Base-by-base conservation (phyloP, 2,888 invertebrate genomes). In the Chymomyza caudatula region DNA sequence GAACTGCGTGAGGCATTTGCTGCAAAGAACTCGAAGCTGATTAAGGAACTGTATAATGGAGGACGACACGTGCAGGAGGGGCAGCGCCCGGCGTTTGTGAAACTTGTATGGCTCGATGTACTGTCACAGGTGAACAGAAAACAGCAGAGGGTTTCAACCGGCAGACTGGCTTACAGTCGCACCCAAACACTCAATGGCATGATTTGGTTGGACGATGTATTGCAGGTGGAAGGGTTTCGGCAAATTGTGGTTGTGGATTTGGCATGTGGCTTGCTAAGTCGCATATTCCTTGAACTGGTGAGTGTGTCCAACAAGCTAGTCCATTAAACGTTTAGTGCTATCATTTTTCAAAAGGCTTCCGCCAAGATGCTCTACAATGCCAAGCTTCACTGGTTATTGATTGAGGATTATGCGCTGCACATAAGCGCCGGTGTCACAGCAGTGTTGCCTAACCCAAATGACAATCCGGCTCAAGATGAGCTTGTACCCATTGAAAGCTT, bases 361-460 rank as follows among this genome's bases (percentile, higher is more conserved):
- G 77, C 87, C 74, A 87, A 87, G 86, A 88, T 87, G 82, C 85
- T 90, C 75, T 90, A 90, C 81, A 90, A 88, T 84, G 86, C 88
- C 77, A 88, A 89, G 81, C 89, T 89, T 89, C 90, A 90, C 82
- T 90, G 90, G 90, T 85, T 90, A 82, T 80, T 90, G 88, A 88
- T 90, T 82, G 89, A 89, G 86, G 89, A 90, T 88, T 90, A 88
- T 80, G 77, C 78, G 61, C 69, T 76, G 80, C 74, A 84, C 60
- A 66, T 71, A 60, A 68, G 60, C 29, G 47, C 43, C 62, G 43
- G 52, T 6, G 17, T 29, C 11, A 43, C 13, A 17, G 0, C 4
- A 20, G 15, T 37, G n/a, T 15, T 20, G 29, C 4, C 53, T 15
- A 19, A 17, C 52, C 60, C 65, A 29, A 63, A 23, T 43, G 63